Evolutionary conservation across 2,113 vertebrate species (phyloP).

Genomic region (Scomber colias): DNA sequence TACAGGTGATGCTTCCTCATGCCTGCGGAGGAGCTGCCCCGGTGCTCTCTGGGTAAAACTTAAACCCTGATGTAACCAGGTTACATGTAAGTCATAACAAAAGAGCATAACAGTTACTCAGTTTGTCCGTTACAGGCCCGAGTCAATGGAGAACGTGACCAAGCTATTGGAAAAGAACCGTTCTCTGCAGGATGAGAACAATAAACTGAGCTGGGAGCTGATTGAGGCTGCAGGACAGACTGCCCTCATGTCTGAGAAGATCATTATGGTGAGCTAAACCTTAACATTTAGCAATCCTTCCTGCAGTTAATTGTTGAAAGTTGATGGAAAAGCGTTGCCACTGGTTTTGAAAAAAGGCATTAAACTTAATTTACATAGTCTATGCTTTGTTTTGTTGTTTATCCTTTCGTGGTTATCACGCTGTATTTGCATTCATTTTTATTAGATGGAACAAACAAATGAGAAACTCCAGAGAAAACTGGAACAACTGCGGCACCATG

Average conservation of each 20-base stretch:
- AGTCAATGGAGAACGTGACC: constrained; percentile 87
- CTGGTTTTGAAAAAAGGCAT: background rate
- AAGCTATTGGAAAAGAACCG: constrained; percentile 91
- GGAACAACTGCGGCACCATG: constrained; percentile 90
- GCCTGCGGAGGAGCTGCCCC: constrained; percentile 93
- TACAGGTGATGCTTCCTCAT: constrained; percentile 96
- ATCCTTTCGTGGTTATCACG: background rate
- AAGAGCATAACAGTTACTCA: background rate
- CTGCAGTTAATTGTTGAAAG: background rate
- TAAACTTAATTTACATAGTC: background rate
- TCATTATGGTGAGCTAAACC: constrained; percentile 89
- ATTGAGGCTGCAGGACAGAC: constrained; percentile 92
- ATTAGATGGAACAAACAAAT: constrained; percentile 91
- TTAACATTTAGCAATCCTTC: background rate
- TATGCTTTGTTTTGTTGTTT: background rate
- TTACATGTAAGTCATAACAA: background rate
- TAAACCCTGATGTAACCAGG: background rate
- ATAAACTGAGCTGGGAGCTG: constrained; percentile 91
- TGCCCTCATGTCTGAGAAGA: constrained; percentile 92
- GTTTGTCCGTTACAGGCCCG: constrained; percentile 74
- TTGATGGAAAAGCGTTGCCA: background rate
- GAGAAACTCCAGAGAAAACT: constrained; percentile 91
- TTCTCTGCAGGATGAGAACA: constrained; percentile 87
- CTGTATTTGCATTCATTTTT: constrained; percentile 33
- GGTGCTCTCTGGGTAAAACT: constrained; percentile 87